phyloP scores from a whole-genome alignment of 2,888 invertebrate genomes.

The Diarsia mendica region DNA sequence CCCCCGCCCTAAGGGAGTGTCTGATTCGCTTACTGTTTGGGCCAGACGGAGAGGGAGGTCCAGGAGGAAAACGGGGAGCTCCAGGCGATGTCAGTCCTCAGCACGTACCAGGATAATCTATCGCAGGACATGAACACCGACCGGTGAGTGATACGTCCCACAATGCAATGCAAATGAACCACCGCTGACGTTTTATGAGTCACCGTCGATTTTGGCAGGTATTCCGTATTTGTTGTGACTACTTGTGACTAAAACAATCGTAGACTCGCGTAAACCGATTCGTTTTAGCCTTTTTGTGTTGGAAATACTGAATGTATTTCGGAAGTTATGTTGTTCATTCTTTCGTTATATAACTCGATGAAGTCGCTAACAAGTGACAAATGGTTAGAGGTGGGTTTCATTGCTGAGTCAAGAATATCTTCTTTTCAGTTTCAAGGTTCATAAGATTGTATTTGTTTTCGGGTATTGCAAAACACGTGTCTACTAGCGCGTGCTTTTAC shows the following conservation, averaged over 20 bases:
- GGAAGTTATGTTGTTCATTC: neutral
- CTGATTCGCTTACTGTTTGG: slow-evolving; percentile 72
- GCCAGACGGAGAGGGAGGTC: slow-evolving; percentile 84
- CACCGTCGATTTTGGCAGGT: slow-evolving; percentile 46
- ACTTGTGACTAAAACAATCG: slow-evolving; percentile 45
- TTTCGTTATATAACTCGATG: slow-evolving; percentile 28
- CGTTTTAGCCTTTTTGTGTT: slow-evolving; percentile 34
- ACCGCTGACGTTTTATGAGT: slow-evolving; percentile 54
- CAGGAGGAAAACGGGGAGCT: slow-evolving; percentile 83
- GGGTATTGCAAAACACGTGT: neutral
- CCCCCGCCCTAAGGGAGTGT: slow-evolving; percentile 48
- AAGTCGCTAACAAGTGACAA: slow-evolving; percentile 1
- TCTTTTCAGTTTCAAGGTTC: slow-evolving; percentile 9
- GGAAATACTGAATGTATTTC: slow-evolving; percentile 15
- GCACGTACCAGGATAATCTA: slow-evolving; percentile 90
- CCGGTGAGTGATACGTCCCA: slow-evolving; percentile 83
- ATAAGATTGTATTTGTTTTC: neutral
- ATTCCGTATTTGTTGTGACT: slow-evolving; percentile 44
- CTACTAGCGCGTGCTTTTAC: neutral
- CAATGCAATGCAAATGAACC: slow-evolving; percentile 47
- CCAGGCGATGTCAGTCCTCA: slow-evolving; percentile 91
- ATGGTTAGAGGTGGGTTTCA: slow-evolving; percentile 9
- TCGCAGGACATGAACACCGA: slow-evolving; percentile 91
- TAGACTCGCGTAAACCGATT: slow-evolving; percentile 33
- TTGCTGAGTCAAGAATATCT: slow-evolving; percentile 8